These are phyloP conservation scores for Lutraria lutraria DNA, from an alignment of 2,888 invertebrate species.

Conservation along the genomic window DNA sequence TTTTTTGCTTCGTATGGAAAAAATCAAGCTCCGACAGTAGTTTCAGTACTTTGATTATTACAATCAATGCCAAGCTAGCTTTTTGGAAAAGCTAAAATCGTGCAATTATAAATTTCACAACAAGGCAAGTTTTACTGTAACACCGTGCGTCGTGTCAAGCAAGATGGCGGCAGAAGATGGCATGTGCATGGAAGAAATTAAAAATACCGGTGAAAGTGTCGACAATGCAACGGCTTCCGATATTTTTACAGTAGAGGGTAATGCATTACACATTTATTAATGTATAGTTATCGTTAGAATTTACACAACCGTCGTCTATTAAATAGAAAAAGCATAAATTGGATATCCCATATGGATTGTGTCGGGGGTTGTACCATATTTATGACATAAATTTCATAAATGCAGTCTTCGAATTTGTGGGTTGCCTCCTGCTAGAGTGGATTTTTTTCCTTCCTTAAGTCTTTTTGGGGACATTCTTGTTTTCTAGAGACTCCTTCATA, in stretches of 20 bases:
- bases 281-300: neutral
- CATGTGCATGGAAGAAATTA: conserved; percentile 60
- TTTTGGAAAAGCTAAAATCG: neutral
- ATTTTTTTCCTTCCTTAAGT: too few relatives aligned
- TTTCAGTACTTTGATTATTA: too few relatives aligned
- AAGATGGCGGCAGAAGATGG: conserved; percentile 70
- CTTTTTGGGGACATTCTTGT: too few relatives aligned
- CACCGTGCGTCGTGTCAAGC: conserved; percentile 64
- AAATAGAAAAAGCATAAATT: neutral
- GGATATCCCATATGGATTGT: conserved; percentile 24
- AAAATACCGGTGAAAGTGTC: conserved; percentile 47
- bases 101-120: neutral
- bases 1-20: too few relatives aligned
- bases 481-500: too few relatives aligned
- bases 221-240: conserved; percentile 39
- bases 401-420: too few relatives aligned
- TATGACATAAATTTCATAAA: too few relatives aligned
- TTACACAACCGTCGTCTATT: neutral
- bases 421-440: too few relatives aligned
- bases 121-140: neutral
- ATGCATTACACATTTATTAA: neutral
- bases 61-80: neutral
- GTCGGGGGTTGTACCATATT: neutral
- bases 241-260: conserved; percentile 68
- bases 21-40: too few relatives aligned